Evolutionary conservation across 92 coral and sea anemone genomes (phyloP), one percentile per base, ranked within the genome.

Genomic region (Ricordea florida): DNA sequence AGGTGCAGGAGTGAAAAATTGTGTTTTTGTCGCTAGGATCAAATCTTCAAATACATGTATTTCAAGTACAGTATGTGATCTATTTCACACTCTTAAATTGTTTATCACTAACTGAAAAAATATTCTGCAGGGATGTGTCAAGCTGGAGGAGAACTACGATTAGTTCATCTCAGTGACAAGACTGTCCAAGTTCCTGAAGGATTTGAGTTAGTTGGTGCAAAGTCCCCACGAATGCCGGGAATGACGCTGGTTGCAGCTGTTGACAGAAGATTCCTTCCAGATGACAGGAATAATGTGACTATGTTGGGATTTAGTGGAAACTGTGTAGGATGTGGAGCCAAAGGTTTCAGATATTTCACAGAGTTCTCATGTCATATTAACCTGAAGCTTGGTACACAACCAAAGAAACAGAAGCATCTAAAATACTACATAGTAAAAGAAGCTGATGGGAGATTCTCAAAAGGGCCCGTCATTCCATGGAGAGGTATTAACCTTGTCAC

Each of bases 261-360:
- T n/a, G 97, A 94, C 81, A 92, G 87, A 62, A 80, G 98, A 38
- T 94, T 88, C 56, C 93, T 94, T 57, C 98, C 98, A 4, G 92
- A 93, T 45, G 96, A 94, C 52, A 80, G 81, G 53, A 92, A 91
- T 49, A 68, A 86, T 27, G 84, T 89, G 22, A 87, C 98, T 23
- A 92, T 89, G 86, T 91, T 94, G 14, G 98, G 98, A 10, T 94
- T 94, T 61, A 90, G 97, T 30, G 98, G 98, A 3, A 85, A 90
- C 57, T 94, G 98, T 66, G 75, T 94, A 42, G 98, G 98, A 9
- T 94, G 98, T 83, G 98, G 98, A 27, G 98, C 97, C 26, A 89
- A 87, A 44, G 94, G 93, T 1, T 94, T 94, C 60, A 68, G 98
- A n/a, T 94, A 94, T 51, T 94, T 94, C 79, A 94, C 98, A 0